These are phyloP conservation scores for Melanogrammus aeglefinus DNA, from an alignment of 2,797 vertebrate species.

Conservation along the genomic window DNA sequence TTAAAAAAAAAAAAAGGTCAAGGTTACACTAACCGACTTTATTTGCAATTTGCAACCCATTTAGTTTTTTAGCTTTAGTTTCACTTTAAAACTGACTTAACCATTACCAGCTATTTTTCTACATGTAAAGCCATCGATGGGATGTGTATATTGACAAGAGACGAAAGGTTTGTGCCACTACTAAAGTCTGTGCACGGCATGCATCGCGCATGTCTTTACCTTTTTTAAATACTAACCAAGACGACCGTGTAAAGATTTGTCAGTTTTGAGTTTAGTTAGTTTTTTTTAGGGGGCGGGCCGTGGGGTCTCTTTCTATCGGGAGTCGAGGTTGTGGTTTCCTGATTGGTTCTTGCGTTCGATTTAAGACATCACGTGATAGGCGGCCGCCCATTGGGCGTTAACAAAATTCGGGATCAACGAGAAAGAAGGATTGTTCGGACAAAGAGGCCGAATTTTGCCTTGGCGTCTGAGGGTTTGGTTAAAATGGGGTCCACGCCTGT, in stretches of 20 bases:
- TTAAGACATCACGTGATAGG: neutral
- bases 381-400: neutral
- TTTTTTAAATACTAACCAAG: constrained; percentile 11
- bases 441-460: constrained; percentile 24
- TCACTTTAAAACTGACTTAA: constrained; percentile 3
- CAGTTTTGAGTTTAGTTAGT: neutral
- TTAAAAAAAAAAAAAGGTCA: neutral
- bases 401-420: neutral
- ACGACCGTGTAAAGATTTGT: neutral
- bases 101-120: constrained; percentile 25
- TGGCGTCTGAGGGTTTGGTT: constrained; percentile 55
- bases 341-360: neutral
- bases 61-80: neutral
- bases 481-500: constrained; percentile 46
- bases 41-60: neutral
- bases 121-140: constrained; percentile 36
- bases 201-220: constrained; percentile 48
- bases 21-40: constrained; percentile 14
- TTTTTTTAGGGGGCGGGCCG: neutral
- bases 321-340: neutral
- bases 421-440: neutral
- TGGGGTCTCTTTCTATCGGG: neutral
- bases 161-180: constrained; percentile 39
- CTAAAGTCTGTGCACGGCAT: constrained; percentile 49
- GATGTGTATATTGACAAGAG: constrained; percentile 36